A percentile compares a stretch with the other conserved stretches of the same genome.
Evolutionary conservation across 2,797 vertebrate genomes (phyloP).

Genomic region (Sciurus vulgaris): DNA sequence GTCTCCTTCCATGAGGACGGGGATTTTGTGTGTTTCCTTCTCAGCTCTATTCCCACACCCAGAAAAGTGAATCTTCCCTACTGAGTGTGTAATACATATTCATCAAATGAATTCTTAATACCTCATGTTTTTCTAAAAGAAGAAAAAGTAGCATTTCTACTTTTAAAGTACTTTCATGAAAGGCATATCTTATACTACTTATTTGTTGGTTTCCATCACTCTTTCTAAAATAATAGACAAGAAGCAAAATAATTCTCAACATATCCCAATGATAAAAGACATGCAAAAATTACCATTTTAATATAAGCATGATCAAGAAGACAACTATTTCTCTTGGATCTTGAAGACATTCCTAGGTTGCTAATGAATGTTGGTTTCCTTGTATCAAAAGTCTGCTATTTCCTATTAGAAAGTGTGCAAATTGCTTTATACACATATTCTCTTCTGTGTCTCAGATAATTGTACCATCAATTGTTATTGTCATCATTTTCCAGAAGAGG

Average conservation of each 20-base stretch:
- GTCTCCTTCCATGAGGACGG: not conserved
- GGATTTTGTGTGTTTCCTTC: not conserved
- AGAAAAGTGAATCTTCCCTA: not conserved
- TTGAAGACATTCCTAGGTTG: not conserved
- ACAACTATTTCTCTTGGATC: not conserved
- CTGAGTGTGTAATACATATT: not conserved
- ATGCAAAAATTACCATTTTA: slow-evolving; percentile 26
- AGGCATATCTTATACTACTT: not conserved
- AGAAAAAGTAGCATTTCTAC: not conserved
- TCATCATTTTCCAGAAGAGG: not conserved
- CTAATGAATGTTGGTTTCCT: not conserved
- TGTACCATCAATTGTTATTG: not conserved
- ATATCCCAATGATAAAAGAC: not conserved
- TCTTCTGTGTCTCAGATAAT: not conserved
- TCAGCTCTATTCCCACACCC: not conserved
- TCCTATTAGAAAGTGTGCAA: not conserved
- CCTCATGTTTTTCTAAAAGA: not conserved
- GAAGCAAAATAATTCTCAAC: not conserved
- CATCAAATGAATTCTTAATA: slow-evolving; percentile 17
- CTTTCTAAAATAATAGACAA: not conserved
- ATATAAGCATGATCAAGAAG: not conserved
- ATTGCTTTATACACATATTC: not conserved
- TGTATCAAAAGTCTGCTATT: not conserved
- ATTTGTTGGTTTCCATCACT: not conserved
- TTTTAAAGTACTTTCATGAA: slow-evolving; percentile 7